Conservation (phyloP, 2,888 invertebrate genomes). For the Mamestra brassicae region DNA sequence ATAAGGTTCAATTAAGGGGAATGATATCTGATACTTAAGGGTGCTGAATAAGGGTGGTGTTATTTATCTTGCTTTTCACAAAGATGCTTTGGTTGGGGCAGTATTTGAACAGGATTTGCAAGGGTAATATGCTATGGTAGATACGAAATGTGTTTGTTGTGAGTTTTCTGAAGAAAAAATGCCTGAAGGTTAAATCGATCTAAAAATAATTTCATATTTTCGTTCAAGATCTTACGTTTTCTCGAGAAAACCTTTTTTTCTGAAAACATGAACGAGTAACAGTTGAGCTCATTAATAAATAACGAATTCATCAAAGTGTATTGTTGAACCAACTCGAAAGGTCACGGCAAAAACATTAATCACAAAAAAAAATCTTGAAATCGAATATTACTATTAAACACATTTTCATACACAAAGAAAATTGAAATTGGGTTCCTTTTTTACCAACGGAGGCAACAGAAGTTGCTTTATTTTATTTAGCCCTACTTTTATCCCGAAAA, state of each 20-base stretch:
- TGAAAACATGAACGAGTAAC: neutral
- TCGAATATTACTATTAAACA: slow-evolving; percentile 12
- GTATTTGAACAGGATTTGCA: slow-evolving; percentile 11
- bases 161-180: too few species aligned
- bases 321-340: neutral
- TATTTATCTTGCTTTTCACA: slow-evolving; percentile 13
- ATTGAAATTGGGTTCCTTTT: slow-evolving; percentile 36
- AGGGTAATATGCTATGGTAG: too few species aligned
- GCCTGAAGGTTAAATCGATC: neutral
- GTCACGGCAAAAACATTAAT: neutral
- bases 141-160: too few species aligned
- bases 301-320: slow-evolving; percentile 13
- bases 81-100: neutral
- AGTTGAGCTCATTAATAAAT: slow-evolving; percentile 21
- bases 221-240: neutral
- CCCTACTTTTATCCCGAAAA: slow-evolving; percentile 7
- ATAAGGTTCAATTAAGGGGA: slow-evolving; percentile 49
- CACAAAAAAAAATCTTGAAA: neutral
- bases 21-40: slow-evolving; percentile 26
- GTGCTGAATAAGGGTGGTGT: slow-evolving; percentile 19
- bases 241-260: neutral
- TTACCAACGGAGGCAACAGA: slow-evolving; percentile 2
- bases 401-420: slow-evolving; percentile 30
- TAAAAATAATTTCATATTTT: slow-evolving; percentile 1
- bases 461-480: slow-evolving; percentile 31